phyloP scores from a whole-genome alignment of 2,797 vertebrate genomes.

The Syngnathus acus region DNA sequence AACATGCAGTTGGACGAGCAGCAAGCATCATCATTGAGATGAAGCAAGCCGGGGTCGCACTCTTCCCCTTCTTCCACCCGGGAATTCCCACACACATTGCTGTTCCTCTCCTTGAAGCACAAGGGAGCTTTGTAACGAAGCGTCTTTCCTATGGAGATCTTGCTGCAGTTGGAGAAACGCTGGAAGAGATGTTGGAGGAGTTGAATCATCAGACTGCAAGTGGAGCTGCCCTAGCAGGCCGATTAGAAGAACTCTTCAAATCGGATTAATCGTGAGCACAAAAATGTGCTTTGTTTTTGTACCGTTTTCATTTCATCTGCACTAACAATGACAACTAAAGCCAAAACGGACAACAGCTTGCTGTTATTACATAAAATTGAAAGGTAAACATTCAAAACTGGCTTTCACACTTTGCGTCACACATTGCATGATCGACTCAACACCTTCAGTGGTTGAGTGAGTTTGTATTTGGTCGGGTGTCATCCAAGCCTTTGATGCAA shows the following conservation, averaged over 20 bases:
- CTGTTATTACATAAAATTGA: neutral
- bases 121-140: slow-evolving; percentile 79
- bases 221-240: too few species aligned
- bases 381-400: neutral
- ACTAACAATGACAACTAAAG: neutral
- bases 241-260: neutral
- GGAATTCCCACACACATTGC: slow-evolving; percentile 94
- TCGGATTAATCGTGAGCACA: neutral
- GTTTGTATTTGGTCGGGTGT: neutral
- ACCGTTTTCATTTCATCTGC: neutral
- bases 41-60: slow-evolving; percentile 88
- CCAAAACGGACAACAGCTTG: neutral
- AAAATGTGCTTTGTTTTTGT: neutral
- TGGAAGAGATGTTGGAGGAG: slow-evolving; percentile 34
- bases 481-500: neutral
- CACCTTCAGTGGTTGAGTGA: neutral
- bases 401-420: slow-evolving; percentile 2
- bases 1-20: slow-evolving; percentile 82
- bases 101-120: slow-evolving; percentile 91
- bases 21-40: slow-evolving; percentile 81
- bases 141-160: slow-evolving; percentile 83
- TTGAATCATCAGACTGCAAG: slow-evolving; percentile 1
- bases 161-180: slow-evolving; percentile 96
- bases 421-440: neutral
- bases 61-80: slow-evolving; percentile 91